Conservation (phyloP, 2,113 vertebrate species). For the Ailurus styani region DNA sequence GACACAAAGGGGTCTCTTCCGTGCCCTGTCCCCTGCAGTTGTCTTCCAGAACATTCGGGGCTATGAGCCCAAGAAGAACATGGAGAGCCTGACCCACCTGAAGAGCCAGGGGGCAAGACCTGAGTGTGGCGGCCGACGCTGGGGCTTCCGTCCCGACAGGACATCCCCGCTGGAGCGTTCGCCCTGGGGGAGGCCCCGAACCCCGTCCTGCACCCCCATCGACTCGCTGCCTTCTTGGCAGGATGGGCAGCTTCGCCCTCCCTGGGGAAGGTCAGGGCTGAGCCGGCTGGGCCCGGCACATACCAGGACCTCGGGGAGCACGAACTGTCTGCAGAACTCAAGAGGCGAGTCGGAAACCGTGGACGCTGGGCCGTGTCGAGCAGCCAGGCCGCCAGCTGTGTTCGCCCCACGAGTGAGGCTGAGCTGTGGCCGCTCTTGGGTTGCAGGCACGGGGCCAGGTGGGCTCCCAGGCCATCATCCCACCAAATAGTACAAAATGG, state of each 20-base stretch:
- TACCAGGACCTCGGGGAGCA: background rate
- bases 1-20: background rate
- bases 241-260: background rate
- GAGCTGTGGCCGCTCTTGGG: background rate
- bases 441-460: background rate
- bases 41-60: constrained; percentile 6
- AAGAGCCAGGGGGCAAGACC: background rate
- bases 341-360: background rate
- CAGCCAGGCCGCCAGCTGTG: background rate
- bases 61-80: background rate
- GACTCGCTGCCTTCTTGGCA: background rate
- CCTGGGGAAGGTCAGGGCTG: background rate
- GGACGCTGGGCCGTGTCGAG: background rate
- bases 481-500: background rate
- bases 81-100: background rate
- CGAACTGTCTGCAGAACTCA: background rate
- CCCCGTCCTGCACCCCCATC: background rate
- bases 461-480: background rate
- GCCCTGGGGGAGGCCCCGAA: background rate
- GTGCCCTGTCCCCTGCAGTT: background rate
- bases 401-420: fast-evolving
- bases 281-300: background rate
- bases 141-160: background rate
- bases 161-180: background rate
- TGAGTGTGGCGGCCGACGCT: background rate